Base-by-base conservation (phyloP, 1,140 invertebrate species). In the Phthorimaea operculella region DNA sequence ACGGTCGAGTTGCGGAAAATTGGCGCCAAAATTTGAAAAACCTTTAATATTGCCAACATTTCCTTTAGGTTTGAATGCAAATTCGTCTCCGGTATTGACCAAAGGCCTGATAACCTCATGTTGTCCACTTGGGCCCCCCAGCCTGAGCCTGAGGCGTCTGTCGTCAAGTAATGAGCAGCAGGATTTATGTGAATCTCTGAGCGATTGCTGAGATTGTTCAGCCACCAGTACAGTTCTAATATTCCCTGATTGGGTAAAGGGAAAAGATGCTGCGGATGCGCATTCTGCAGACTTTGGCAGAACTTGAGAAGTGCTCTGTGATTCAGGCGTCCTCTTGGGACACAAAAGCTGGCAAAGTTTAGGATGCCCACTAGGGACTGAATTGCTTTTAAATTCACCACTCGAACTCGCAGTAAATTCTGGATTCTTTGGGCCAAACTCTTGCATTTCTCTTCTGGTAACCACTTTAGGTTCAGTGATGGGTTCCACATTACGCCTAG, bases 311-410 rank as follows among this genome's bases (percentile, higher is more conserved):
- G 53, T 0, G 33, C 45, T 17, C 62, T 16, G 28, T 47, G 45
- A 17, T 60, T 60, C 18, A 63, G 51, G 0, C 62, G 65, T 87
- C 87, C 33, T 86, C 85, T 52, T 85, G 64, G 66, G 87, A 88
- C 58, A 74, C 88, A 56, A 85, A 85, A 56, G 87, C 87, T 57
- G 76, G 84, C 82, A 58, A 80, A 83, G 1, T 87, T 79, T 5
- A 62, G 5, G 1, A 28, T 18, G 4, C 50, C 53, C 53, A 52
- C 14, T 9, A 71, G 16, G 1, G 58, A 50, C 21, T 68, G 62
- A 10, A 59, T 39, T 8, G 61, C 45, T 52, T 52, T 51, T 16
- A 66, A 49, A 1, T 11, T 51, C 1, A 12, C 36, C 0, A 10
- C 3, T 12, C 18, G 39, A 9, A 1, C 0, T 33, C 33, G n/a